phyloP scores from a whole-genome alignment of 2,797 vertebrate species.

The Rhynchonycteris naso region DNA sequence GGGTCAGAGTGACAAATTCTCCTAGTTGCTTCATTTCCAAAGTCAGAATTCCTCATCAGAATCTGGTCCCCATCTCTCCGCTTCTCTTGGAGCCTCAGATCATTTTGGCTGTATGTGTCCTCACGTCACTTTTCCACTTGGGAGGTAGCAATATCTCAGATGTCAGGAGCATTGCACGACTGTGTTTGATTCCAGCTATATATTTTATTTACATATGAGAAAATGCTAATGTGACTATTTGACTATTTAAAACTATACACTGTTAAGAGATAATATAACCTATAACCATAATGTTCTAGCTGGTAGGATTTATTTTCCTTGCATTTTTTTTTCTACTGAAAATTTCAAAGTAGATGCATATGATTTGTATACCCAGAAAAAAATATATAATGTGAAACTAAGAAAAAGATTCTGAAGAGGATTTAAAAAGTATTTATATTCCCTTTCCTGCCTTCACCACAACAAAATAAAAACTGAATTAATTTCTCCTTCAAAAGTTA shows the following conservation, averaged over 20 bases:
- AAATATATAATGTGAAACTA: background rate
- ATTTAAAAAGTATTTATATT: background rate
- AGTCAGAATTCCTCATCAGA: background rate
- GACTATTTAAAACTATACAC: background rate
- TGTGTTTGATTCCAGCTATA: background rate
- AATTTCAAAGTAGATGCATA: background rate
- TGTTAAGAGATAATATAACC: background rate
- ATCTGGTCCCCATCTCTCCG: background rate
- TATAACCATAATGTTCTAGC: background rate
- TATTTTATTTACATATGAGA: background rate
- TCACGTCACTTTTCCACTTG: background rate
- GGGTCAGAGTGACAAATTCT: background rate
- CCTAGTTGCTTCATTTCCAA: background rate
- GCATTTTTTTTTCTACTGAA: background rate
- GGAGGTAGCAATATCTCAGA: background rate
- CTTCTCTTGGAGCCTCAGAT: background rate
- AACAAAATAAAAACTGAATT: background rate
- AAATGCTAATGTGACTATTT: background rate
- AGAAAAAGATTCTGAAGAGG: background rate
- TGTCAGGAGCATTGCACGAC: background rate
- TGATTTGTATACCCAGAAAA: background rate
- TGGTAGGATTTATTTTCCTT: background rate
- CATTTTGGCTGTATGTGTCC: background rate
- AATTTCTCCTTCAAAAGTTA: slow-evolving; percentile 21
- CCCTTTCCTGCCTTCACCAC: background rate